phyloP scores from a whole-genome alignment of 2,888 invertebrate genomes.

The Pogonocherus hispidulus region DNA sequence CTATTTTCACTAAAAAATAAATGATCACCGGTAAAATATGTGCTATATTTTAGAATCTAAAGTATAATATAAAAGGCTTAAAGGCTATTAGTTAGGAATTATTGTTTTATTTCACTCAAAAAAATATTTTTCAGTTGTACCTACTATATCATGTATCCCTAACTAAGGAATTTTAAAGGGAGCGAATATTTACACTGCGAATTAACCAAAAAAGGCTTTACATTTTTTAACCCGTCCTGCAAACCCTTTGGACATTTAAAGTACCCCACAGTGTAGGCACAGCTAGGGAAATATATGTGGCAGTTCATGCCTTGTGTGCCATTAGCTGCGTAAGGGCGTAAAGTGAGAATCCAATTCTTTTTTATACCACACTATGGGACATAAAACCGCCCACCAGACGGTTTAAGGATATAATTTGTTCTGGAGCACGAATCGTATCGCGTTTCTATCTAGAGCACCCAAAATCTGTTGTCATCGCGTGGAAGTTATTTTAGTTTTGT shows the following conservation, averaged over 20 bases:
- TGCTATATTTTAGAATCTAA: too few relatives aligned
- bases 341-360: slow-evolving; percentile 5
- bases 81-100: too few relatives aligned
- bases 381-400: not conserved
- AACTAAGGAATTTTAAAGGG: too few relatives aligned
- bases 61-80: too few relatives aligned
- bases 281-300: slow-evolving; percentile 2
- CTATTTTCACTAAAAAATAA: too few relatives aligned
- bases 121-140: too few relatives aligned
- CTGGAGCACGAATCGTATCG: not conserved
- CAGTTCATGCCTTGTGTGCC: not conserved
- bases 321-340: not conserved
- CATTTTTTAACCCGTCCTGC: too few relatives aligned
- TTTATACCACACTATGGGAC: not conserved
- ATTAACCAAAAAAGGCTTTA: too few relatives aligned
- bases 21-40: too few relatives aligned
- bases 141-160: too few relatives aligned
- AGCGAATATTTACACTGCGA: too few relatives aligned
- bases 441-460: not conserved
- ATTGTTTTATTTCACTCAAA: too few relatives aligned
- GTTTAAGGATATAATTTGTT: not conserved
- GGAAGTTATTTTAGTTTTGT: not conserved
- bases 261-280: not conserved
- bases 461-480: not conserved
- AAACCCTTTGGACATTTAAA: not conserved